A percentile compares a stretch with the other conserved stretches of the same genome.
Evolutionary conservation across 2,888 invertebrate genomes (phyloP).

Genomic region (Drosophila mimetica): DNA sequence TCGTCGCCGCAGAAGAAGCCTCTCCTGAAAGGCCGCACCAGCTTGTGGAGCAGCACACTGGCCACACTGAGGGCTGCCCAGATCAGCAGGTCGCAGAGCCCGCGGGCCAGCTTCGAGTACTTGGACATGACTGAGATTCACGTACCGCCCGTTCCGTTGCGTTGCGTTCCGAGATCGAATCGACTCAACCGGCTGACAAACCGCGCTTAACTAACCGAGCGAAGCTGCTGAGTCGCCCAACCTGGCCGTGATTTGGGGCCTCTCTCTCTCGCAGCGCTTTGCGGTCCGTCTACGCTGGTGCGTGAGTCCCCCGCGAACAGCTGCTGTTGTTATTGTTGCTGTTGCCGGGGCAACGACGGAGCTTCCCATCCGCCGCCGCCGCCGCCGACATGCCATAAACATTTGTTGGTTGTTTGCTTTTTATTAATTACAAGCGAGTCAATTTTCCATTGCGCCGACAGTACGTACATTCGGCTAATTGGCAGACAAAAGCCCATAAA

Average conservation of each 20-base stretch:
- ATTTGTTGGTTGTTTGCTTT: constrained; percentile 42
- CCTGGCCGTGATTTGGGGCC: constrained; percentile 60
- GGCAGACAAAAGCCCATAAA: constrained; percentile 19
- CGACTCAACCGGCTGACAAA: constrained; percentile 64
- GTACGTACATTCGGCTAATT: constrained; percentile 23
- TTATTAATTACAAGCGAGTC: constrained; percentile 46
- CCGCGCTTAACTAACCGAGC: constrained; percentile 69
- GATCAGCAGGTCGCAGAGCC: constrained; percentile 75
- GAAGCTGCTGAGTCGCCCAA: constrained; percentile 33
- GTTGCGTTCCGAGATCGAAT: no score
- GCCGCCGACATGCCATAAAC: constrained; percentile 21
- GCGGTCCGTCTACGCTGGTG: constrained; percentile 61
- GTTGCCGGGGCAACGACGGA: constrained; percentile 48
- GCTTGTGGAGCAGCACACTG: constrained; percentile 62
- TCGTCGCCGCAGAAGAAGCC: constrained; percentile 82
- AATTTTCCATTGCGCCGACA: constrained; percentile 32
- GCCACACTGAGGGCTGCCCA: constrained; percentile 71
- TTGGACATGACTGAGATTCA: constrained; percentile 61
- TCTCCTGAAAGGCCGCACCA: constrained; percentile 71
- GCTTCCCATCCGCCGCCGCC: constrained; percentile 4
- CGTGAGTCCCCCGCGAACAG: constrained; percentile 18
- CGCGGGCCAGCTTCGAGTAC: constrained; percentile 69
- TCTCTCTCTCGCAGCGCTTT: constrained; percentile 41
- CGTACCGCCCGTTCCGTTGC: background rate
- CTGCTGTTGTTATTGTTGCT: constrained; percentile 32